Conservation (phyloP, 2,888 invertebrate species). For the Emmelina monodactyla region DNA sequence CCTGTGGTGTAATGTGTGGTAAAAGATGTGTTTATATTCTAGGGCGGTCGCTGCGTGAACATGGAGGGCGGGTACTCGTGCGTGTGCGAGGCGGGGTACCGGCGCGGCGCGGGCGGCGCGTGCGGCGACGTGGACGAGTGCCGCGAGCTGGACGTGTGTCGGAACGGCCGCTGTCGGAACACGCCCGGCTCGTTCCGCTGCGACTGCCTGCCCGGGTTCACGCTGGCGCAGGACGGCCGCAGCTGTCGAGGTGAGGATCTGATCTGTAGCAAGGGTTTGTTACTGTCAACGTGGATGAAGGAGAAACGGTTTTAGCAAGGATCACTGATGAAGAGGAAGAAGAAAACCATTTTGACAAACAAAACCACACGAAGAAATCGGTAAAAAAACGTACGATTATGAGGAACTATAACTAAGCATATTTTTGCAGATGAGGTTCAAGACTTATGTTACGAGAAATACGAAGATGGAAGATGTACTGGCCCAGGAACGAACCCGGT, state of each 20-base stretch:
- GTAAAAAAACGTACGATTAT: neutral
- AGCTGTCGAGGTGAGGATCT: slow-evolving; percentile 72
- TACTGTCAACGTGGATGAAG: too few species aligned
- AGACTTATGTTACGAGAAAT: slow-evolving; percentile 83
- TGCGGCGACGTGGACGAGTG: slow-evolving; percentile 67
- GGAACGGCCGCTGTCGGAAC: slow-evolving; percentile 82
- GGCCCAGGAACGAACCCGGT: slow-evolving; percentile 78
- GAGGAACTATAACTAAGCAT: neutral
- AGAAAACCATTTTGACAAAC: too few species aligned
- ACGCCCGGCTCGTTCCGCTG: slow-evolving; percentile 83
- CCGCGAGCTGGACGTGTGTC: slow-evolving; percentile 76
- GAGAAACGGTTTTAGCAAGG: too few species aligned
- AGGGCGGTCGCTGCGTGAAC: slow-evolving; percentile 83
- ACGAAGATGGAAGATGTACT: slow-evolving; percentile 77
- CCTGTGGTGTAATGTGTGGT: too few species aligned
- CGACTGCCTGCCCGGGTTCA: slow-evolving; percentile 80
- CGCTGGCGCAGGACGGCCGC: slow-evolving; percentile 79
- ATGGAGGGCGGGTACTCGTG: slow-evolving; percentile 85
- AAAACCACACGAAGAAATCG: too few species aligned
- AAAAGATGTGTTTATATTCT: too few species aligned
- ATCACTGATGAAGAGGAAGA: too few species aligned
- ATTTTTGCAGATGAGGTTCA: slow-evolving; percentile 73
- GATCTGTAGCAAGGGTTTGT: neutral
- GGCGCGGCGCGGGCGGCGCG: slow-evolving; percentile 61
- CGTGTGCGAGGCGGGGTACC: slow-evolving; percentile 82